Base-by-base conservation (phyloP, 2,113 vertebrate genomes). In the Python bivittatus region DNA sequence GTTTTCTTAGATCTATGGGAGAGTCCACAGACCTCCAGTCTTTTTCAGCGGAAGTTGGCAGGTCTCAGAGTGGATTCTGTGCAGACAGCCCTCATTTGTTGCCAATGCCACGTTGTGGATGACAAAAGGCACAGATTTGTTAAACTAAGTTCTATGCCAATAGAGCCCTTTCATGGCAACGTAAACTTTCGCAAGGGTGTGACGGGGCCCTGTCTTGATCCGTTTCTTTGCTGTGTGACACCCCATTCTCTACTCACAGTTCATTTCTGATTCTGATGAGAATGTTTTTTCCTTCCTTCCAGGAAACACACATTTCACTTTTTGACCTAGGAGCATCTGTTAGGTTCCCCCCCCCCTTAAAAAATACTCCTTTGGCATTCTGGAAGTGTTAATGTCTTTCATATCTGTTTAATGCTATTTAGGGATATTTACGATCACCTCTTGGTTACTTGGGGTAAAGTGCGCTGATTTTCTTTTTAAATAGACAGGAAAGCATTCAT, bases 361-460 rank as follows among this genome's bases (percentile, higher is more conserved):
- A 96, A 84, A 93, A 96, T 95, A 96, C 97, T 96, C 95, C 97
- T 96, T 96, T 98, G 97, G 97, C 97, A 97, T 97, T 97, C 96
- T 95, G 97, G 95, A 97, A 97, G 98, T 97, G 97, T 97, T 97
- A 98, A 97, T 97, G 97, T 97, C 97, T 97, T 96, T 97, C 97
- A 95, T 97, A 98, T 97, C 97, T 97, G 97, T 97, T 97, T 97
- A 95, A 96, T 97, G 97, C 97, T 98, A 98, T 98, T 98, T 98
- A 96, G 97, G 97, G 97, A 98, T 98, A 98, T 98, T 98, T 98
- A 98, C 97, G 97, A 97, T 97, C 97, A 97, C 97, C 97, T 97
- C 97, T 97, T 96, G 97, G 97, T 97, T 97, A 96, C 97, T 97
- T 91, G 91, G 98, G 97, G 97, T 97, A 97, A 97, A 97, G 97